phyloP scores from a whole-genome alignment of 2,113 vertebrate genomes.

The Sphaerodactylus townsendi region DNA sequence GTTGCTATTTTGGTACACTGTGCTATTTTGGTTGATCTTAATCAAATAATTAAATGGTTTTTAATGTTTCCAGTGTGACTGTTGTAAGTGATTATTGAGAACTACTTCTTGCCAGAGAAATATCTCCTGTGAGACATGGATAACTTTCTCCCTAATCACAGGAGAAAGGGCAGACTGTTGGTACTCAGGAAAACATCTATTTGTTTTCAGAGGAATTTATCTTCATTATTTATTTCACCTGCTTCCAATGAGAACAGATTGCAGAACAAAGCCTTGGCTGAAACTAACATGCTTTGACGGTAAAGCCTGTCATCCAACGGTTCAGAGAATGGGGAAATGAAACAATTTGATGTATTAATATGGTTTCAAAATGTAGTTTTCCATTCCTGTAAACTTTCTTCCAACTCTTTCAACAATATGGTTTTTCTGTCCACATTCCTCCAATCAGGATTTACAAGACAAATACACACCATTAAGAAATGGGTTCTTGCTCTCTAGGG shows the following conservation, averaged over 20 bases:
- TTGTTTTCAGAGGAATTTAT: neutral
- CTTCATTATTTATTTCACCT: neutral
- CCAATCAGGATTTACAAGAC: neutral
- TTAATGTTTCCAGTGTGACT: neutral
- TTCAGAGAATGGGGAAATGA: neutral
- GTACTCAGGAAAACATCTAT: neutral
- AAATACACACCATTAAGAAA: neutral
- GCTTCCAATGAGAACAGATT: too few relatives aligned
- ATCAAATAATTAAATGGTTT: too few relatives aligned
- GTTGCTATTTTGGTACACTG: too few relatives aligned
- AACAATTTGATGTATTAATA: neutral
- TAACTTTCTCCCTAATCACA: neutral
- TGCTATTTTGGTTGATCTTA: too few relatives aligned
- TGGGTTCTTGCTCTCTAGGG: constrained; percentile 1
- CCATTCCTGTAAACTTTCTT: neutral
- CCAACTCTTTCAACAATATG: neutral
- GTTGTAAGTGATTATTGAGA: neutral
- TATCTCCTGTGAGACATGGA: neutral
- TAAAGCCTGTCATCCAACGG: neutral
- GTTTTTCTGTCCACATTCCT: neutral
- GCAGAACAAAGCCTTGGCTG: neutral
- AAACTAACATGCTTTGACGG: neutral
- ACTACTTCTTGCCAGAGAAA: neutral
- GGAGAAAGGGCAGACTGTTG: too few relatives aligned
- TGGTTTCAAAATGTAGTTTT: neutral